Conservation (phyloP, 2,113 vertebrate species). For the Lanius collurio region DNA sequence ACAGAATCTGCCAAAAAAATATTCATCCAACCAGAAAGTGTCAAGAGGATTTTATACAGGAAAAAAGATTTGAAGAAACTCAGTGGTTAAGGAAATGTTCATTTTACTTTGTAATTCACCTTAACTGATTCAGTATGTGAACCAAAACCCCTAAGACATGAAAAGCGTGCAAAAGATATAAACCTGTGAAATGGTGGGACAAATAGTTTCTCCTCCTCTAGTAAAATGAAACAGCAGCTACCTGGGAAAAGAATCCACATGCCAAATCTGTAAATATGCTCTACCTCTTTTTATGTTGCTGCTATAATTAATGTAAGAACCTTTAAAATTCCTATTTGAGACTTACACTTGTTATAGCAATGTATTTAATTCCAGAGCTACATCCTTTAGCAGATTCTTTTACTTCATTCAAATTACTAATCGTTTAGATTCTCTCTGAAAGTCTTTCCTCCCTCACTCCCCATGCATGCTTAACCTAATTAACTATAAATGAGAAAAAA, state of each 20-base stretch:
- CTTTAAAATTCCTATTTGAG: slow-evolving; percentile 59
- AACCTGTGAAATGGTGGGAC: background rate
- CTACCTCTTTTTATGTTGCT: slow-evolving; percentile 37
- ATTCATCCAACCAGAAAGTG: background rate
- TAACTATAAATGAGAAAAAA: slow-evolving; percentile 83
- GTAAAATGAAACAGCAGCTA: slow-evolving; percentile 1
- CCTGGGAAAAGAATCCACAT: background rate
- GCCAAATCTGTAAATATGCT: slow-evolving; percentile 34
- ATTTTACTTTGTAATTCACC: slow-evolving; percentile 27
- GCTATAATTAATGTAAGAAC: slow-evolving; percentile 54
- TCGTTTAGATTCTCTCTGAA: slow-evolving; percentile 75
- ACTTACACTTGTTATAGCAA: slow-evolving; percentile 48
- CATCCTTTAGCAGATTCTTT: slow-evolving; percentile 69
- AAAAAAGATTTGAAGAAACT: background rate
- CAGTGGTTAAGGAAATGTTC: background rate
- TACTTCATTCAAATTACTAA: slow-evolving; percentile 79
- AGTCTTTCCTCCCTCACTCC: slow-evolving; percentile 76
- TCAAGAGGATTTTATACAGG: background rate
- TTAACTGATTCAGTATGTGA: background rate
- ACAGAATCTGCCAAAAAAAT: background rate
- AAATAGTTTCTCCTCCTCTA: background rate
- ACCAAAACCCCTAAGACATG: background rate
- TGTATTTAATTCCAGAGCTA: slow-evolving; percentile 57
- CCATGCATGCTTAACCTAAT: slow-evolving; percentile 82
- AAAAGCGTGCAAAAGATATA: background rate